phyloP scores from a whole-genome alignment of 2,888 invertebrate genomes.

The Crocallis elinguaria region DNA sequence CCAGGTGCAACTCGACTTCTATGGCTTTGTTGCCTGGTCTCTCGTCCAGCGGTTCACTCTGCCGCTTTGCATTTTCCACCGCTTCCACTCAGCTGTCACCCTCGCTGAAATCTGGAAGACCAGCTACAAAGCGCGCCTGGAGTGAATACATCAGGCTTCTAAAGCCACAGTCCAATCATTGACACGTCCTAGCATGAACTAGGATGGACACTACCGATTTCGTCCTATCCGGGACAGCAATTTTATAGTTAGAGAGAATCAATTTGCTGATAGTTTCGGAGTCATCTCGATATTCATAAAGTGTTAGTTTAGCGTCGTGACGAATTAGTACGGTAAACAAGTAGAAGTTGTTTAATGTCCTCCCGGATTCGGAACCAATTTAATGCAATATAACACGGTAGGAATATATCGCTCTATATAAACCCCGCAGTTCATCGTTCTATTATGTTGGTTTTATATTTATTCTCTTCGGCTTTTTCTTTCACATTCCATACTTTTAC shows the following conservation, averaged over 20 bases:
- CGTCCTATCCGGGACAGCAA: slow-evolving; percentile 81
- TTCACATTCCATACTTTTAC: slow-evolving; percentile 75
- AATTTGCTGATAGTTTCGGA: slow-evolving; percentile 68
- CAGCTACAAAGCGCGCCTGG: slow-evolving; percentile 95
- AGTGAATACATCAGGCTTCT: slow-evolving; percentile 82
- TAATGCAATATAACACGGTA: slow-evolving; percentile 35
- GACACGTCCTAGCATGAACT: slow-evolving; percentile 49
- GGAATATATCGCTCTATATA: slow-evolving; percentile 41
- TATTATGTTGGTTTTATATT: slow-evolving; percentile 52
- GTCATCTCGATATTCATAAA: slow-evolving; percentile 66
- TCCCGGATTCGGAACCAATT: slow-evolving; percentile 35
- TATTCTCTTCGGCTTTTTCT: slow-evolving; percentile 53
- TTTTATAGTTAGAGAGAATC: slow-evolving; percentile 69
- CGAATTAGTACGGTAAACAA: slow-evolving; percentile 58
- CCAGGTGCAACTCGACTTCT: slow-evolving; percentile 93
- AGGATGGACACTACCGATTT: slow-evolving; percentile 60
- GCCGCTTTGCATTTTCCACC: slow-evolving; percentile 98
- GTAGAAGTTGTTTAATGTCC: slow-evolving; percentile 49
- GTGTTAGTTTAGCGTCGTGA: slow-evolving; percentile 64
- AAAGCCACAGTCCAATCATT: slow-evolving; percentile 53
- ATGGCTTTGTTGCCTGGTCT: slow-evolving; percentile 96
- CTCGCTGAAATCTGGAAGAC: slow-evolving; percentile 98
- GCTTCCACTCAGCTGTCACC: slow-evolving; percentile 97
- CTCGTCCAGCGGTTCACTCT: slow-evolving; percentile 96
- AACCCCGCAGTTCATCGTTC: slow-evolving; percentile 53